Conservation (phyloP, 2,113 vertebrate species). For the Thomomys bottae region DNA sequence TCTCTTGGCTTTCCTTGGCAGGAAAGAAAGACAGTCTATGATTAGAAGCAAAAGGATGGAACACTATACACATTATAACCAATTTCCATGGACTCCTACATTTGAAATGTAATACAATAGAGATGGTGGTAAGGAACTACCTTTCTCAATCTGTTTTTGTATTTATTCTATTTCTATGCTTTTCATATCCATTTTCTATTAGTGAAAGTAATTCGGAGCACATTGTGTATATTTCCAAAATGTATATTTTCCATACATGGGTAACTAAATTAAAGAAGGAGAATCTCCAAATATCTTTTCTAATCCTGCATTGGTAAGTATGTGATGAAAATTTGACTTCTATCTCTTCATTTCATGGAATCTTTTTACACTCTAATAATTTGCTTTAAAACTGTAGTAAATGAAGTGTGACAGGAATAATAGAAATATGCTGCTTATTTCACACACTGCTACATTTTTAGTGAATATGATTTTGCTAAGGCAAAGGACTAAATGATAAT, state of each 20-base stretch:
- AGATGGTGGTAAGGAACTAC: not conserved
- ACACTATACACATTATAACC: not conserved
- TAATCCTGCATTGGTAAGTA: slow-evolving; percentile 14
- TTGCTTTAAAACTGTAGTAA: not conserved
- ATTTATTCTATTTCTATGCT: not conserved
- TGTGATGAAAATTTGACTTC: slow-evolving; percentile 54
- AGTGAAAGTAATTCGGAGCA: slow-evolving; percentile 30
- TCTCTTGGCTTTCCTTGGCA: not conserved
- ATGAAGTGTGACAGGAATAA: not conserved
- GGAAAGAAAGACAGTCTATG: not conserved
- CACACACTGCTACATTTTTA: not conserved
- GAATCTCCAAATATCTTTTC: slow-evolving; percentile 36
- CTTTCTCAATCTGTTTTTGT: not conserved
- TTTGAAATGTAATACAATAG: not conserved
- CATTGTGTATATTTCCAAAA: slow-evolving; percentile 41
- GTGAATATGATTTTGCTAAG: slow-evolving; percentile 7
- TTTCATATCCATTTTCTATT: slow-evolving; percentile 51
- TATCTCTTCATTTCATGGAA: slow-evolving; percentile 43
- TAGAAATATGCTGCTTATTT: slow-evolving; percentile 2
- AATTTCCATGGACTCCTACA: not conserved
- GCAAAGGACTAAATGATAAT: slow-evolving; percentile 39
- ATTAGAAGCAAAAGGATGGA: not conserved
- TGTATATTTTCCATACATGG: slow-evolving; percentile 10
- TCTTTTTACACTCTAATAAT: slow-evolving; percentile 42
- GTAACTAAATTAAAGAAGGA: slow-evolving; percentile 24